These are phyloP conservation scores for Gallinago stenura DNA, from an alignment of 2,797 vertebrate species.

Conservation along the genomic window DNA sequence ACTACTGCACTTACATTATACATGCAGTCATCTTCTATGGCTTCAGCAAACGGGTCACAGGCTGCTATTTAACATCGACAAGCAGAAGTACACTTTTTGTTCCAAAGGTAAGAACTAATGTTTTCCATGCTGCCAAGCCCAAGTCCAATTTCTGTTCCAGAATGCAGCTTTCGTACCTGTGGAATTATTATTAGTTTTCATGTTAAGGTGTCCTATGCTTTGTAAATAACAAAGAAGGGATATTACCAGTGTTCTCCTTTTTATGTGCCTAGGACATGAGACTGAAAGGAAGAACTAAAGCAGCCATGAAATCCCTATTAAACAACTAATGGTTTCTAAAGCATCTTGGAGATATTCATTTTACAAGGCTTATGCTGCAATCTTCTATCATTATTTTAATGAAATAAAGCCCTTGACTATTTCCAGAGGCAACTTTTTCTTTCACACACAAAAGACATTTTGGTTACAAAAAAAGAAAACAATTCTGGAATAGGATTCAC, in stretches of 20 bases:
- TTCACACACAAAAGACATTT: neutral
- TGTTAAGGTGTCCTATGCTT: neutral
- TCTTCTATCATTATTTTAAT: constrained; percentile 47
- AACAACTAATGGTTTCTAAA: constrained; percentile 55
- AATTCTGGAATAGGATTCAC: neutral
- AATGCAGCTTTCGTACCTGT: neutral
- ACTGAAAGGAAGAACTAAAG: constrained; percentile 37
- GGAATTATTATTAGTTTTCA: neutral
- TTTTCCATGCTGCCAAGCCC: neutral
- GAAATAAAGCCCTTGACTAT: constrained; percentile 34
- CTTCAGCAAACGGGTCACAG: neutral
- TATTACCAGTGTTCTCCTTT: neutral
- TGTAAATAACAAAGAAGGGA: neutral
- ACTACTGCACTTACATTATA: neutral
- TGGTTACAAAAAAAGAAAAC: neutral
- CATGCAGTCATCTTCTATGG: neutral
- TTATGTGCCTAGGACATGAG: neutral
- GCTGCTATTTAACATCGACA: neutral
- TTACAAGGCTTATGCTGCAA: constrained; percentile 46
- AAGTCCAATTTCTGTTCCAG: neutral
- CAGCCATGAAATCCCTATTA: constrained; percentile 61
- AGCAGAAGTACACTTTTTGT: neutral
- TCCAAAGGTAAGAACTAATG: neutral
- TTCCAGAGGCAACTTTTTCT: constrained; percentile 41
- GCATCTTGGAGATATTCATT: constrained; percentile 40